Percentiles rank a stretch among this genome's conserved stretches.
phyloP scores from a whole-genome alignment of 1,140 invertebrate species.

The Zaprionus gabonicus region DNA sequence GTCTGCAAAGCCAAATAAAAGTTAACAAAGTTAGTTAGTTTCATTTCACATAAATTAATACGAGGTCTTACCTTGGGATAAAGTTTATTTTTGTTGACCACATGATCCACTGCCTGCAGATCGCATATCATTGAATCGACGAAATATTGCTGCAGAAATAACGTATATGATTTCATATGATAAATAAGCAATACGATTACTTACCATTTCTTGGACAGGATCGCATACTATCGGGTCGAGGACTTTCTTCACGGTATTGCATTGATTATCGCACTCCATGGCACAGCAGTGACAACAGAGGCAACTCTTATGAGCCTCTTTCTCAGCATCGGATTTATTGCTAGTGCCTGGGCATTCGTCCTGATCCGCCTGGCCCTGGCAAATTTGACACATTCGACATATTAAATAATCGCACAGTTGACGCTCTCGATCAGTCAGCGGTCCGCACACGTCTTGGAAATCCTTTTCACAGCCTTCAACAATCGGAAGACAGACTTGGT shows the following conservation, averaged over 20 bases:
- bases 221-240: conserved; percentile 53
- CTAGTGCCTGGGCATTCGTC: conserved; percentile 6
- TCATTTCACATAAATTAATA: no score
- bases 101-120: conserved; percentile 75
- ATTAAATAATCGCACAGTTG: conserved; percentile 34
- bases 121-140: conserved; percentile 78
- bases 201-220: conserved; percentile 67
- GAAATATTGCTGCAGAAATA: conserved; percentile 66
- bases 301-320: conserved; percentile 20
- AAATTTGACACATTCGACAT: conserved; percentile 37
- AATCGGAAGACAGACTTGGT: neutral
- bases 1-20: neutral
- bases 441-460: neutral
- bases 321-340: neutral
- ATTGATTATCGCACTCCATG: conserved; percentile 59
- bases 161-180: no score
- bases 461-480: neutral
- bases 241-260: conserved; percentile 56
- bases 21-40: neutral
- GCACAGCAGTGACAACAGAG: conserved; percentile 71
- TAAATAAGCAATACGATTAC: neutral
- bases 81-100: conserved; percentile 53
- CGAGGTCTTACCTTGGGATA: conserved; percentile 59
- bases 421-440: conserved; percentile 35
- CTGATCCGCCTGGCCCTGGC: conserved; percentile 1